These are phyloP conservation scores for Perodicticus potto DNA, from an alignment of 2,797 vertebrate species.

Conservation along the genomic window DNA sequence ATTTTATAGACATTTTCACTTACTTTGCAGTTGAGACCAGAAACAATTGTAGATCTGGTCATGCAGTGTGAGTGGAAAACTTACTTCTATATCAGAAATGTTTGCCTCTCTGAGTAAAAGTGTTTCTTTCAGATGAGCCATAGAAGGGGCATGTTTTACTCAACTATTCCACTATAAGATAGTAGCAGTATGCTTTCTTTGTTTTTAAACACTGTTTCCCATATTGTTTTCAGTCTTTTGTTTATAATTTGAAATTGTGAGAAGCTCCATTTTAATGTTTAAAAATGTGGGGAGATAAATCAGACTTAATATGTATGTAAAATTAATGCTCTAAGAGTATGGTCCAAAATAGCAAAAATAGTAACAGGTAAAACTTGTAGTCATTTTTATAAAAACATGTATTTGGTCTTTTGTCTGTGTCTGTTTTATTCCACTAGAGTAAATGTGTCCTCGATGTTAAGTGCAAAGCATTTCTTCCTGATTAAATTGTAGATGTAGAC, in stretches of 20 bases:
- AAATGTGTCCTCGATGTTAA: conserved; percentile 76
- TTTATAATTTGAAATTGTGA: conserved; percentile 84
- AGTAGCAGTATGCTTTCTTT: conserved; percentile 77
- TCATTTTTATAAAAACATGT: conserved; percentile 63
- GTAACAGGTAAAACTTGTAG: conserved; percentile 66
- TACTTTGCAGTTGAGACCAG: conserved; percentile 15
- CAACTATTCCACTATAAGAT: conserved; percentile 73
- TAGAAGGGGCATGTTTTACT: conserved; percentile 79
- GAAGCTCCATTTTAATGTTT: conserved; percentile 83
- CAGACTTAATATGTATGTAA: conserved; percentile 83
- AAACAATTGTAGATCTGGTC: conserved; percentile 5
- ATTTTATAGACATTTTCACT: conserved; percentile 61
- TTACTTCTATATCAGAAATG: not conserved
- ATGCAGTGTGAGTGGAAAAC: not conserved
- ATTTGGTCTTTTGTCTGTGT: conserved; percentile 81
- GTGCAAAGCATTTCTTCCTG: conserved; percentile 69
- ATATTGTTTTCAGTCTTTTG: conserved; percentile 80
- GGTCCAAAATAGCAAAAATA: conserved; percentile 83
- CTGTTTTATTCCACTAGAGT: conserved; percentile 80
- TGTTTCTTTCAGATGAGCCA: conserved; percentile 77
- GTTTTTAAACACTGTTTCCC: conserved; percentile 75
- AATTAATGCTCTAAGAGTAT: conserved; percentile 83
- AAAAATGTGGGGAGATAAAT: conserved; percentile 84
- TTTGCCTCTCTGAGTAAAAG: conserved; percentile 65
- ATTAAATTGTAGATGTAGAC: conserved; percentile 81